Evolutionary conservation across 1,140 invertebrate species (phyloP), one percentile per base, ranked within the genome.

Genomic region (Steinernema feltiae): DNA sequence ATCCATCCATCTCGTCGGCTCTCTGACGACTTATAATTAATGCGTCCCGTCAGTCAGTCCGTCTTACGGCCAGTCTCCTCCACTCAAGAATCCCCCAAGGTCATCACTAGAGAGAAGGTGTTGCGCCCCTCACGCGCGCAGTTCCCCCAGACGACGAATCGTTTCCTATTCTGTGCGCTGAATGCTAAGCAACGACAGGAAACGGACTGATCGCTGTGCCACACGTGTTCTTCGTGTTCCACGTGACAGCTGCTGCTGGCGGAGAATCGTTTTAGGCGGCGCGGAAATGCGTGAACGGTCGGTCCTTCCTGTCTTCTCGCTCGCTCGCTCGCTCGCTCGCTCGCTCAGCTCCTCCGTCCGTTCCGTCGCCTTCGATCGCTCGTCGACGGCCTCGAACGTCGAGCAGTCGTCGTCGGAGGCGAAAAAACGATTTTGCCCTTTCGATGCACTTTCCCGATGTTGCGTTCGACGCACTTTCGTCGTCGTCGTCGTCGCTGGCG

Each of bases 21-120:
- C 53, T 27, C 53, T 63, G 53, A 63, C 53, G 53, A 27, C 53
- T 63, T 27, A 63, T 63, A 63, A 63, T 63, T 63, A 63, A 63
- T 63, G 53, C 24, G 53, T 27, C 53, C 53, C 35, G 35, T 41
- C 35, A 7, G 7, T 41, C 7, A 18, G 12, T 27, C 12, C 12
- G 12, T 63, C 24, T 21, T 15, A 17, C 53, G 53, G 53, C 15
- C 53, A 63, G 12, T 27, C 53, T 12, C 35, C 18, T 21, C 53
- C 53, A 27, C 53, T 15, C 15, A 63, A 63, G 53, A 63, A 7
- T 63, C 12, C 35, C 18, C 24, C 53, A 63, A 63, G 53, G 53
- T 63, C 53, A 63, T 21, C 12, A 41, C 7, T 7, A 18, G 35
- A 41, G 35, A 7, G 7, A 41, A 41, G 7, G 7, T 41, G 35